Conservation (phyloP, 2,888 invertebrate genomes). For the Patella ulyssiponensis region DNA sequence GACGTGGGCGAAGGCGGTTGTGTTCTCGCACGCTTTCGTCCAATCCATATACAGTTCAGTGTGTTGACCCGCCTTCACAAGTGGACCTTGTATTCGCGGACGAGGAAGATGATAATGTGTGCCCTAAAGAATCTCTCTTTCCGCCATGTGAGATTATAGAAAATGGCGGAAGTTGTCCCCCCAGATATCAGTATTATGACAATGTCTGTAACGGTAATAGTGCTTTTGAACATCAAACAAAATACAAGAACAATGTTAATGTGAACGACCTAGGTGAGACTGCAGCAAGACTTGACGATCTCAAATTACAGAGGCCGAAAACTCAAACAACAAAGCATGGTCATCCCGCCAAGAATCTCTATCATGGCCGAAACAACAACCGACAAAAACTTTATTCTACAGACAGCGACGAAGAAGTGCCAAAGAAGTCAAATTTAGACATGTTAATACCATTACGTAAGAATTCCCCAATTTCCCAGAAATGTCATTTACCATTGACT, state of each 20-base stretch:
- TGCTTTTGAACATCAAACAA: background rate
- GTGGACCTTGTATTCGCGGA: constrained; percentile 23
- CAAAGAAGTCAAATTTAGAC: constrained; percentile 17
- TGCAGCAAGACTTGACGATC: background rate
- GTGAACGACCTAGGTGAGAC: background rate
- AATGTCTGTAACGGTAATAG: constrained; percentile 30
- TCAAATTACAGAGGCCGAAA: background rate
- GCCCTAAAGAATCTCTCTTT: constrained; percentile 16
- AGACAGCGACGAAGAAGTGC: constrained; percentile 60
- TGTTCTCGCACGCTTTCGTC: constrained; percentile 33
- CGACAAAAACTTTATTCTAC: constrained; percentile 62
- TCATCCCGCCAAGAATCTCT: constrained; percentile 53
- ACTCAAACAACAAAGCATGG: constrained; percentile 26
- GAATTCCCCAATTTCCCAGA: constrained; percentile 17
- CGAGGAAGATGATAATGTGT: constrained; percentile 15
- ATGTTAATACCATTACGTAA: constrained; percentile 19
- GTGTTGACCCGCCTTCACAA: constrained; percentile 25
- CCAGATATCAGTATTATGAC: constrained; percentile 28
- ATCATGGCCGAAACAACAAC: constrained; percentile 57
- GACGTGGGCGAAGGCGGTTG: constrained; percentile 20
- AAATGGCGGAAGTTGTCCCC: constrained; percentile 11
- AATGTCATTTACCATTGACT: constrained; percentile 24
- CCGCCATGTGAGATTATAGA: constrained; percentile 13
- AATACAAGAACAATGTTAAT: background rate
- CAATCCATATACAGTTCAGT: constrained; percentile 30